Evolutionary conservation across 2,888 invertebrate species (phyloP).

Genomic region (Nephrotoma appendiculata): DNA sequence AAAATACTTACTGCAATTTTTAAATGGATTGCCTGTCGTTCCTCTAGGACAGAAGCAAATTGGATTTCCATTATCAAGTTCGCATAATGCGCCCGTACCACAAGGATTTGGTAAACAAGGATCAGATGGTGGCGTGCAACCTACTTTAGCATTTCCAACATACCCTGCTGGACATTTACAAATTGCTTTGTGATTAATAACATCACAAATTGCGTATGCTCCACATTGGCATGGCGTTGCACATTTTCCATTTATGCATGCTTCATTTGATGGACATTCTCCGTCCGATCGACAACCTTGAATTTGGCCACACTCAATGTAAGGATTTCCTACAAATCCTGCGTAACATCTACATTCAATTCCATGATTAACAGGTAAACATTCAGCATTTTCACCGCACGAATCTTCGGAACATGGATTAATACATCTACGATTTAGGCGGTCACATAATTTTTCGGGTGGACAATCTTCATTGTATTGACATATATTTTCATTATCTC

Average conservation of each 20-base stretch:
- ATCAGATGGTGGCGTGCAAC: constrained; percentile 59
- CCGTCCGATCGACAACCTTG: constrained; percentile 56
- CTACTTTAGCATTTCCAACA: constrained; percentile 56
- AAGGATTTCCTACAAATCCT: constrained; percentile 65
- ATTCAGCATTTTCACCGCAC: constrained; percentile 71
- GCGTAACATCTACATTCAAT: constrained; percentile 59
- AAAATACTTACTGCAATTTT: constrained; percentile 68
- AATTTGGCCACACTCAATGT: constrained; percentile 49
- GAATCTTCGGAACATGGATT: constrained; percentile 67
- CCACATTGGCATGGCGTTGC: constrained; percentile 67
- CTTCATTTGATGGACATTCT: constrained; percentile 59
- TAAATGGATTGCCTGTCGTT: constrained; percentile 79
- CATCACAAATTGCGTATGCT: constrained; percentile 65
- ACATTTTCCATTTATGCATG: constrained; percentile 64
- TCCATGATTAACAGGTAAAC: constrained; percentile 58
- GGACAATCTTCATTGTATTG: constrained; percentile 87
- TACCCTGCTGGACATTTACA: constrained; percentile 76
- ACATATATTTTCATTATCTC: constrained; percentile 46
- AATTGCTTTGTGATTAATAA: constrained; percentile 58
- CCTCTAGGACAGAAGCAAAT: constrained; percentile 83
- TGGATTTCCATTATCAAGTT: constrained; percentile 69
- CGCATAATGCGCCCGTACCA: constrained; percentile 71
- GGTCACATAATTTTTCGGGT: constrained; percentile 70
- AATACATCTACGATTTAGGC: constrained; percentile 68
- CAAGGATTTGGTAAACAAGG: constrained; percentile 79